phyloP scores from a whole-genome alignment of 2,797 vertebrate genomes.

The Phoeniculus purpureus region DNA sequence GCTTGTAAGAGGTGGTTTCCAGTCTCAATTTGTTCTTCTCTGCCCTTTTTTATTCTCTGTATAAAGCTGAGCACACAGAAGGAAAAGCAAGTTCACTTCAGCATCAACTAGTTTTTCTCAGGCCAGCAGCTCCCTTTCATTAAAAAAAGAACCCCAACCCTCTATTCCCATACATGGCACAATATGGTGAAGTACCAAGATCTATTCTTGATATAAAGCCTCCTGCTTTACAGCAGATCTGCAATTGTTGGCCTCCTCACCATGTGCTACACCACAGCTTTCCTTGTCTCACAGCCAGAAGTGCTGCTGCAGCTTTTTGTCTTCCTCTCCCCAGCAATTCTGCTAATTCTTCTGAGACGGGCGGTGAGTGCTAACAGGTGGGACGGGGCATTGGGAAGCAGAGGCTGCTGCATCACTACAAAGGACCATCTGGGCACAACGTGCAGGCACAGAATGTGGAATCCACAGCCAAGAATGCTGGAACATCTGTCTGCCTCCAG shows the following conservation, averaged over 20 bases:
- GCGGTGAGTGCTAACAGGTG: slow-evolving; percentile 44
- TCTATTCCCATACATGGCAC: background rate
- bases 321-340: background rate
- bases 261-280: background rate
- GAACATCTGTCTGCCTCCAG: slow-evolving; percentile 55
- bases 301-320: slow-evolving; percentile 30
- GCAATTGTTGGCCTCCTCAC: background rate
- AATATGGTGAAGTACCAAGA: slow-evolving; percentile 27
- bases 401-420: background rate
- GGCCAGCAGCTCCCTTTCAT: background rate
- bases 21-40: background rate
- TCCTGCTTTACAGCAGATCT: slow-evolving; percentile 22
- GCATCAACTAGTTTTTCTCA: background rate
- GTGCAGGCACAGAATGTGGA: background rate
- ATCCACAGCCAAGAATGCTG: background rate
- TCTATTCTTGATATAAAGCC: slow-evolving; percentile 28
- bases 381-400: background rate
- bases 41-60: background rate
- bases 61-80: background rate
- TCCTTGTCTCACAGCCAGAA: slow-evolving; percentile 51
- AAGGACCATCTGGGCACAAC: slow-evolving; percentile 34
- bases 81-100: background rate
- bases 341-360: background rate
- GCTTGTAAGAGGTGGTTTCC: background rate
- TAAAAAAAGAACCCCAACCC: background rate